These are phyloP conservation scores for Cantharis lateralis DNA, from an alignment of 2,888 invertebrate genomes.

Conservation along the genomic window DNA sequence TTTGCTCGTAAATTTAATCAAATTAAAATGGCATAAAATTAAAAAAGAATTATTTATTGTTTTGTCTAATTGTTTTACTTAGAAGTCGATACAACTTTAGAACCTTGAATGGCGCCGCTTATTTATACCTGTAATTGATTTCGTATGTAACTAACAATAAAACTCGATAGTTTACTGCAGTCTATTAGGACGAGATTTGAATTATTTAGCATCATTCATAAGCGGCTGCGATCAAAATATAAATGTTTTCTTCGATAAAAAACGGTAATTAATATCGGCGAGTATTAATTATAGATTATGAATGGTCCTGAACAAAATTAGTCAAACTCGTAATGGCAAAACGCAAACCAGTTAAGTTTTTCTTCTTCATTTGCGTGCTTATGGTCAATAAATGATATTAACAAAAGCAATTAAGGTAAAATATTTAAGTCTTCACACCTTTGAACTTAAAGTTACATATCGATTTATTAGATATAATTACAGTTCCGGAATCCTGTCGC, in stretches of 20 bases:
- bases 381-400: constrained; percentile 2
- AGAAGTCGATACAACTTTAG: constrained; percentile 40
- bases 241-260: neutral
- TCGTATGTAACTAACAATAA: constrained; percentile 36
- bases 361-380: constrained; percentile 6
- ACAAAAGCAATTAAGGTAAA: constrained; percentile 11
- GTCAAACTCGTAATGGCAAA: neutral
- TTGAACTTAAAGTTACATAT: constrained; percentile 16
- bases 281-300: neutral
- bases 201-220: neutral
- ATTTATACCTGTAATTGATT: constrained; percentile 45
- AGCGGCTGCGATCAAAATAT: neutral
- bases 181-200: constrained; percentile 4
- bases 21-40: constrained; percentile 1
- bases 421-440: constrained; percentile 22
- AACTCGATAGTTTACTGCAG: constrained; percentile 33
- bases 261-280: neutral
- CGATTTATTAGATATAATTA: constrained; percentile 15
- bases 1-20: neutral
- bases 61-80: constrained; percentile 37
- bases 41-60: constrained; percentile 19
- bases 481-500: constrained; percentile 25
- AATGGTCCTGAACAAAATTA: neutral
- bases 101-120: constrained; percentile 48
- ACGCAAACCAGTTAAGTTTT: constrained; percentile 4